Percentiles rank a stretch among this genome's conserved stretches.
These are phyloP conservation scores for Ectemnius lituratus DNA, from an alignment of 2,888 invertebrate species.

Conservation along the genomic window DNA sequence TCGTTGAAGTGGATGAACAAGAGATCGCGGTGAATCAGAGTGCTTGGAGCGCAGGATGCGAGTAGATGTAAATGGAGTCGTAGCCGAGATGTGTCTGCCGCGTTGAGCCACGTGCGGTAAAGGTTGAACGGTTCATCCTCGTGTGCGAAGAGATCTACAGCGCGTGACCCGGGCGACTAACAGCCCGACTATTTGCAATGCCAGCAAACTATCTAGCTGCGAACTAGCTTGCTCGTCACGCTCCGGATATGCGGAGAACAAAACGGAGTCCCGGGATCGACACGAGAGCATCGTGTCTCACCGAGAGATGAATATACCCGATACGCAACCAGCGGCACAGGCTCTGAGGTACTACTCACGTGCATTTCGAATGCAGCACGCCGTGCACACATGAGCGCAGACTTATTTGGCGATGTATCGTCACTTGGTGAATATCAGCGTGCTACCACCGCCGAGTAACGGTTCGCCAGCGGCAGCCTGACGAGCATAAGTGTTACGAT, in stretches of 20 bases:
- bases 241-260: constrained; percentile 37
- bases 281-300: constrained; percentile 53
- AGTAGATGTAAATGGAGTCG: constrained; percentile 19
- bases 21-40: too few relatives aligned
- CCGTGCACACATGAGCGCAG: constrained; percentile 23
- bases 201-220: constrained; percentile 12
- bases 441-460: constrained; percentile 41
- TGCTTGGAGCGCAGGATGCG: neutral
- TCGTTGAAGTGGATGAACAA: too few relatives aligned
- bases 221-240: constrained; percentile 26
- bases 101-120: too few relatives aligned
- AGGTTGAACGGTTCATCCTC: constrained; percentile 8
- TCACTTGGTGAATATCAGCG: constrained; percentile 27
- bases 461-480: constrained; percentile 30
- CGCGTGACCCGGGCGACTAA: constrained; percentile 50
- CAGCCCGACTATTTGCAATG: constrained; percentile 9
- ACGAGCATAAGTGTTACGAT: constrained; percentile 24
- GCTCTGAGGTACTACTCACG: constrained; percentile 21
- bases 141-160: constrained; percentile 48
- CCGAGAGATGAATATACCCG: constrained; percentile 54
- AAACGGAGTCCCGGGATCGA: constrained; percentile 57
- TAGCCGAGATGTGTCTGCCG: constrained; percentile 6
- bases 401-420: constrained; percentile 24
- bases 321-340: constrained; percentile 27
- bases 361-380: constrained; percentile 31